Percentiles rank a stretch among this genome's conserved stretches.
Evolutionary conservation across 2,113 vertebrate genomes (phyloP).

Genomic region (Pachypanchax playfairii): DNA sequence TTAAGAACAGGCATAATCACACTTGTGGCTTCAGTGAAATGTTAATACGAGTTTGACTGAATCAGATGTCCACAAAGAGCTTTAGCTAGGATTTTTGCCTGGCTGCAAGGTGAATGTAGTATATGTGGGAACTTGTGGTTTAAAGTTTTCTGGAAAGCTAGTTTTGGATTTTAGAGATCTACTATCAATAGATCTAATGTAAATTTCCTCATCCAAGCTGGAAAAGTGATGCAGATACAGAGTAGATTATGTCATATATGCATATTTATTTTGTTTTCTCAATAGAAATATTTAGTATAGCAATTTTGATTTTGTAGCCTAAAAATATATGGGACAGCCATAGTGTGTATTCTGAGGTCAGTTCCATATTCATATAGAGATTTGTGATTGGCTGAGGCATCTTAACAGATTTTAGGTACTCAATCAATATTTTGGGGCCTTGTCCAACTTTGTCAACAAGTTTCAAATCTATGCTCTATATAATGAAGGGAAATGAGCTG

Average conservation of each 20-base stretch:
- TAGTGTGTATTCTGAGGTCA: neutral
- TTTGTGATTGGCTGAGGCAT: too few species aligned
- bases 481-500: too few species aligned
- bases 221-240: neutral
- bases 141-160: neutral
- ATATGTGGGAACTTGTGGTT: conserved; percentile 6
- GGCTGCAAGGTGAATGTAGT: conserved; percentile 38
- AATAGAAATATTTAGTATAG: neutral
- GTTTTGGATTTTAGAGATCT: conserved; percentile 7
- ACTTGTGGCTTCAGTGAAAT: conserved; percentile 68
- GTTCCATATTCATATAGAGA: neutral
- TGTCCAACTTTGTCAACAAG: too few species aligned
- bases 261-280: neutral
- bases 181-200: neutral
- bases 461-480: too few species aligned
- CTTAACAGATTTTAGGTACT: too few species aligned
- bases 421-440: too few species aligned
- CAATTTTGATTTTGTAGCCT: neutral
- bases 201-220: neutral
- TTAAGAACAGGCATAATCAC: conserved; percentile 67
- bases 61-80: conserved; percentile 42
- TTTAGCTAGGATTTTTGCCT: conserved; percentile 4
- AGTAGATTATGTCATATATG: neutral
- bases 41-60: conserved; percentile 60
- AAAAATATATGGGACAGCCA: neutral